Conservation (phyloP, 2,113 vertebrate genomes). For the Rhabdomys dilectus region DNA sequence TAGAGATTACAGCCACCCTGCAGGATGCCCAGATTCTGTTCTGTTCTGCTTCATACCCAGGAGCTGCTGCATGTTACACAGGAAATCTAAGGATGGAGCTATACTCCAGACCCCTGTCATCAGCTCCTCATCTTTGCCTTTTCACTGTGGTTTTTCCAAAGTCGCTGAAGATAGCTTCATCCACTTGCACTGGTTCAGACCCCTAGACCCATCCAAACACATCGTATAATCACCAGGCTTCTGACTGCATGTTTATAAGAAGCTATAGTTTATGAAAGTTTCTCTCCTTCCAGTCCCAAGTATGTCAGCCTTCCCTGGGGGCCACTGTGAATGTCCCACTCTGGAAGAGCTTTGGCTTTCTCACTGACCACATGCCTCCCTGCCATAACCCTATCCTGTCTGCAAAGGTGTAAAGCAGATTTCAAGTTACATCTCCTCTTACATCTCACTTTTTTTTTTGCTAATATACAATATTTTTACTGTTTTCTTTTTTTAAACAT, state of each 20-base stretch:
- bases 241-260: neutral
- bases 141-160: neutral
- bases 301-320: neutral
- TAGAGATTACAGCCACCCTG: neutral
- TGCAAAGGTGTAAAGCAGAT: neutral
- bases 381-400: neutral
- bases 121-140: neutral
- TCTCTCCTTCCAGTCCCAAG: neutral
- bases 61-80: neutral
- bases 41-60: neutral
- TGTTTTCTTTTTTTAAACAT: neutral
- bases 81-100: neutral
- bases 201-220: neutral
- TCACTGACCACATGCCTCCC: neutral
- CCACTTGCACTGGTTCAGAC: neutral
- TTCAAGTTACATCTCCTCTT: neutral
- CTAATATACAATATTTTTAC: neutral
- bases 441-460: neutral
- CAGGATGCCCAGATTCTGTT: neutral
- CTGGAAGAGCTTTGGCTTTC: neutral
- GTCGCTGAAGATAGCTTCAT: neutral
- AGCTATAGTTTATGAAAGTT: neutral
- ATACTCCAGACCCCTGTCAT: no score
- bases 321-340: neutral
- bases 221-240: neutral